These are phyloP conservation scores for Erynnis tages DNA, from an alignment of 2,888 invertebrate genomes.

Conservation along the genomic window DNA sequence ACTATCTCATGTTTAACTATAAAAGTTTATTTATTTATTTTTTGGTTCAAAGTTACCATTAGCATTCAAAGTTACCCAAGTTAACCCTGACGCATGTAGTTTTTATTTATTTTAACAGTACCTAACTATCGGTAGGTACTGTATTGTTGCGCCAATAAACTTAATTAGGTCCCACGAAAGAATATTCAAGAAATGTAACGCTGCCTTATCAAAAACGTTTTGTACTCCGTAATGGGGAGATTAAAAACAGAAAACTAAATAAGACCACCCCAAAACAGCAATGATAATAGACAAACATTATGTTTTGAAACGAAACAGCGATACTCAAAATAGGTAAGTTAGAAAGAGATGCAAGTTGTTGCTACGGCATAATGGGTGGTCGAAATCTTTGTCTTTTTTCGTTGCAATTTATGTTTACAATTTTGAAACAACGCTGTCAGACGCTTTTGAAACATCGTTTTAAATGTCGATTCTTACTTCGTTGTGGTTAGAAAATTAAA, in stretches of 20 bases:
- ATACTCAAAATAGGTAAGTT: slow-evolving; percentile 30
- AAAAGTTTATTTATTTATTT: too few relatives aligned
- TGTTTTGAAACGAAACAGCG: slow-evolving; percentile 45
- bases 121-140: not conserved
- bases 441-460: slow-evolving; percentile 3
- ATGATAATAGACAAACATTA: slow-evolving; percentile 65
- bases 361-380: slow-evolving; percentile 66
- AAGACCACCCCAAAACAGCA: slow-evolving; percentile 72
- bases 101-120: too few relatives aligned
- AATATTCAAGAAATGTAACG: not conserved
- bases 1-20: too few relatives aligned
- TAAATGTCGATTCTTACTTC: too few relatives aligned
- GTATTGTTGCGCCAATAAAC: not conserved
- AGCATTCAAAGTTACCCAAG: too few relatives aligned
- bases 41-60: too few relatives aligned
- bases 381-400: slow-evolving; percentile 51
- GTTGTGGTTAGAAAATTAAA: too few relatives aligned
- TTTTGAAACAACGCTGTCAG: slow-evolving; percentile 37
- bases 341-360: slow-evolving; percentile 45
- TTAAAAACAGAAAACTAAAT: slow-evolving; percentile 35
- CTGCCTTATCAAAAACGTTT: slow-evolving; percentile 10
- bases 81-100: too few relatives aligned
- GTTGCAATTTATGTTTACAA: slow-evolving; percentile 64
- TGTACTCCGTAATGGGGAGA: slow-evolving; percentile 5
- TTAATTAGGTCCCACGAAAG: not conserved